Percentiles rank a stretch among this genome's conserved stretches.
These are phyloP conservation scores for Nipponia nippon DNA, from an alignment of 2,113 vertebrate species.

Conservation along the genomic window DNA sequence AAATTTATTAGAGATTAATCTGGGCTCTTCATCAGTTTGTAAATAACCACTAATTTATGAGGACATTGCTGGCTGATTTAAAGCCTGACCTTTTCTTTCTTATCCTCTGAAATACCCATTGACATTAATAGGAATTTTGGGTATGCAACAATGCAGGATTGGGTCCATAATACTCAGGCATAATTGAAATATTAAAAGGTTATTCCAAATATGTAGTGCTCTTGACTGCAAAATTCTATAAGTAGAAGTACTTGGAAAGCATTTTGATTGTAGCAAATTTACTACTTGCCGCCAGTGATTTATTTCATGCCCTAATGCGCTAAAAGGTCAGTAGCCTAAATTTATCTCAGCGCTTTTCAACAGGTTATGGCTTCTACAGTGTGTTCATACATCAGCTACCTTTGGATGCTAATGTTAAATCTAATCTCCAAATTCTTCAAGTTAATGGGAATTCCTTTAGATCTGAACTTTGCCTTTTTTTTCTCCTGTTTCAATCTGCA, in stretches of 20 bases:
- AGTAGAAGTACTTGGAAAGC: slow-evolving; percentile 27
- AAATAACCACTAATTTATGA: slow-evolving; percentile 2
- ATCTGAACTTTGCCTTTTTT: not conserved
- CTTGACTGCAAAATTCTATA: slow-evolving; percentile 5
- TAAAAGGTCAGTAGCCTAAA: slow-evolving; percentile 46
- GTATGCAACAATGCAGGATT: not conserved
- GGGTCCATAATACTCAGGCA: not conserved
- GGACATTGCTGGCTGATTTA: not conserved
- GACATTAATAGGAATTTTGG: not conserved
- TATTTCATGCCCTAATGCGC: slow-evolving; percentile 39
- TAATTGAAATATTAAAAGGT: slow-evolving; percentile 41
- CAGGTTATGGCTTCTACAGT: slow-evolving; percentile 35
- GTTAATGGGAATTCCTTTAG: slow-evolving; percentile 21
- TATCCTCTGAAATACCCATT: not conserved
- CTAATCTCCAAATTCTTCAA: not conserved
- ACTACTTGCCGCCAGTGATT: slow-evolving; percentile 18
- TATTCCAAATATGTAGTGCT: not conserved
- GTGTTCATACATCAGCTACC: not conserved
- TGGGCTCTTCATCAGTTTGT: not conserved
- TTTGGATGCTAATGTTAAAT: not conserved
- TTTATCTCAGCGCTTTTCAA: slow-evolving; percentile 61
- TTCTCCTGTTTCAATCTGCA: not conserved
- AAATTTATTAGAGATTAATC: not conserved
- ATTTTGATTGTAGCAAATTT: slow-evolving; percentile 52
- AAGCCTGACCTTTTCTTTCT: not conserved